Percentiles rank a stretch among this genome's conserved stretches.
These are phyloP conservation scores for Agonopterix subpropinquella DNA, from an alignment of 2,888 invertebrate genomes.

Conservation along the genomic window DNA sequence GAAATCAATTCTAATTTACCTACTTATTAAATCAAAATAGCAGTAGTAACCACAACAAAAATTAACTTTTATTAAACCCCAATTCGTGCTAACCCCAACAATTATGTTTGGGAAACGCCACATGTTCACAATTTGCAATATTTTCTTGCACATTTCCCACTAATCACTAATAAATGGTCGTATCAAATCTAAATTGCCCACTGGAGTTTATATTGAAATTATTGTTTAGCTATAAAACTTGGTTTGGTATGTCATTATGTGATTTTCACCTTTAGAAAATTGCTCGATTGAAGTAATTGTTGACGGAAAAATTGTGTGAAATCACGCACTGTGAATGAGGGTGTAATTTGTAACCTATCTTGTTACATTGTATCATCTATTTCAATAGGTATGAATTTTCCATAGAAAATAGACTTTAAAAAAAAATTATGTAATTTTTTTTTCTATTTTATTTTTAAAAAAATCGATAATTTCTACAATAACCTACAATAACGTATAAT, in stretches of 20 bases:
- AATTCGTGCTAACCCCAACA: not conserved
- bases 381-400: too few relatives aligned
- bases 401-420: too few relatives aligned
- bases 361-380: too few relatives aligned
- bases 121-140: conserved; percentile 18
- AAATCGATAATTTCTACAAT: too few relatives aligned
- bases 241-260: conserved; percentile 17
- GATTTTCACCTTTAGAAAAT: conserved; percentile 21
- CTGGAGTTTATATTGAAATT: conserved; percentile 13
- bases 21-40: not conserved
- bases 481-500: too few relatives aligned
- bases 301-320: conserved; percentile 16
- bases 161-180: conserved; percentile 21
- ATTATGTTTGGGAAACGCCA: conserved; percentile 9
- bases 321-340: conserved; percentile 15
- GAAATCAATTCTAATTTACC: too few relatives aligned
- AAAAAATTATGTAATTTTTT: too few relatives aligned
- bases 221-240: conserved; percentile 18
- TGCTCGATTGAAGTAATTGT: not conserved
- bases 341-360: not conserved
- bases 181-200: conserved; percentile 19
- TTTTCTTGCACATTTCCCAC: conserved; percentile 11
- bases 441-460: too few relatives aligned
- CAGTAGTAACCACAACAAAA: not conserved
- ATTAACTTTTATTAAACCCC: not conserved